A percentile compares a stretch with the other conserved stretches of the same genome.
Evolutionary conservation across 2,797 vertebrate genomes (phyloP).

Genomic region (Allobates femoralis): DNA sequence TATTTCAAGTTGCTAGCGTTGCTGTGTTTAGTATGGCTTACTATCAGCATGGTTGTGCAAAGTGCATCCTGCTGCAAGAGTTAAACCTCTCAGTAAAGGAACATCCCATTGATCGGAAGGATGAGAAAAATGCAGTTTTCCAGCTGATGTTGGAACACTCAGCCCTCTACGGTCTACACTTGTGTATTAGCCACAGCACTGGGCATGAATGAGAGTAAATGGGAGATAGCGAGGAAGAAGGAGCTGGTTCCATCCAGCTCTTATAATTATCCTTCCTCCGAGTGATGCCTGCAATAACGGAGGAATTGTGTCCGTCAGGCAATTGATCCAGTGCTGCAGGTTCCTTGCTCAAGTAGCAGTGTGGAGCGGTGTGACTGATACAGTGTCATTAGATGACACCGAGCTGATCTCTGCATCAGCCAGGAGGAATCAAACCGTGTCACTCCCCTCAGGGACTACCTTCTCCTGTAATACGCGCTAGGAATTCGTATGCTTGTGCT

Average conservation of each 20-base stretch:
- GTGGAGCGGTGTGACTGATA: conserved; percentile 72
- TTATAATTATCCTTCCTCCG: conserved; percentile 39
- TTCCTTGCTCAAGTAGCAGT: conserved; percentile 65
- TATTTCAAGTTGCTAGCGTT: neutral
- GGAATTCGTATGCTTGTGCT: conserved; percentile 75
- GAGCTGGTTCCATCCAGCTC: conserved; percentile 64
- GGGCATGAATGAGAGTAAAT: conserved; percentile 50
- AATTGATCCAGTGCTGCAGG: conserved; percentile 67
- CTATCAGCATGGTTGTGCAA: neutral
- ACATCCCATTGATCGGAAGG: conserved; percentile 38
- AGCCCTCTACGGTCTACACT: conserved; percentile 66
- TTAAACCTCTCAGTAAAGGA: conserved; percentile 36
- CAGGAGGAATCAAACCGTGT: conserved; percentile 80
- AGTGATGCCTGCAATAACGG: conserved; percentile 70
- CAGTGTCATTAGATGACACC: conserved; percentile 75
- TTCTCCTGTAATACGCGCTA: conserved; percentile 76
- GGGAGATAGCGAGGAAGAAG: conserved; percentile 59
- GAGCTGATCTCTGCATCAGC: conserved; percentile 80
- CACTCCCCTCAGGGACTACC: conserved; percentile 81
- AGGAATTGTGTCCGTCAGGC: conserved; percentile 69
- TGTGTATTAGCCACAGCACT: conserved; percentile 58
- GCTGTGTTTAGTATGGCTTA: neutral
- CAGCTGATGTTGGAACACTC: neutral
- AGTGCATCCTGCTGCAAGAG: neutral
- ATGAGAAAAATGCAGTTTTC: conserved; percentile 11